Evolutionary conservation across 2,797 vertebrate species (phyloP).

Genomic region (Esox masquinongy): DNA sequence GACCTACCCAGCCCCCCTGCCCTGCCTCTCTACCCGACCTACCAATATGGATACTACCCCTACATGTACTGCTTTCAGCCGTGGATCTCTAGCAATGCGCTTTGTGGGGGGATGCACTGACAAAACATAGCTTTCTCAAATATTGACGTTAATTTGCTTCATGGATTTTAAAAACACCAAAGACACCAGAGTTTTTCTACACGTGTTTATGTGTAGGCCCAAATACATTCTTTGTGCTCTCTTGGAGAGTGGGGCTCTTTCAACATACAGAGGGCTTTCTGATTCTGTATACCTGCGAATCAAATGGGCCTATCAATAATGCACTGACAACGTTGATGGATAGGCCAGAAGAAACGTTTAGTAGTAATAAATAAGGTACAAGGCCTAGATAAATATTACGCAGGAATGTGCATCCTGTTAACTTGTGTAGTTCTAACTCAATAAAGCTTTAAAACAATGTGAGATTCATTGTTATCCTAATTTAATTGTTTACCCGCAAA

Average conservation of each 20-base stretch:
- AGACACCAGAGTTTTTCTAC: neutral
- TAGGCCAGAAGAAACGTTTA: neutral
- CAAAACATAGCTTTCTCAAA: neutral
- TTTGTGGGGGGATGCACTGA: slow-evolving; percentile 59
- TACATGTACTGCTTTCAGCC: slow-evolving; percentile 72
- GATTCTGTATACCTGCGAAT: neutral
- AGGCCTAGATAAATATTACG: neutral
- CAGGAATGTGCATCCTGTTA: neutral
- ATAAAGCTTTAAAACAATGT: neutral
- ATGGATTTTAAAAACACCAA: neutral
- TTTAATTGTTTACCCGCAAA: neutral
- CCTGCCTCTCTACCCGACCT: slow-evolving; percentile 65
- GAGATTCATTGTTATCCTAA: neutral
- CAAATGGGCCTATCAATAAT: neutral
- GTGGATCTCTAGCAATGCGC: slow-evolving; percentile 55
- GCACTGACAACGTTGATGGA: neutral
- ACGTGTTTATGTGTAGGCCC: neutral
- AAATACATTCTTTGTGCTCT: neutral
- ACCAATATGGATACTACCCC: slow-evolving; percentile 63
- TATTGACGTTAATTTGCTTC: neutral
- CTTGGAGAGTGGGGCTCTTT: neutral
- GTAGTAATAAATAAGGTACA: neutral
- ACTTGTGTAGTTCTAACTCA: neutral
- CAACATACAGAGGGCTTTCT: neutral
- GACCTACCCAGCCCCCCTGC: slow-evolving; percentile 53